A percentile compares a stretch with the other conserved stretches of the same genome.
Evolutionary conservation across 1,140 invertebrate genomes (phyloP).

Genomic region (Anastatus disparis): DNA sequence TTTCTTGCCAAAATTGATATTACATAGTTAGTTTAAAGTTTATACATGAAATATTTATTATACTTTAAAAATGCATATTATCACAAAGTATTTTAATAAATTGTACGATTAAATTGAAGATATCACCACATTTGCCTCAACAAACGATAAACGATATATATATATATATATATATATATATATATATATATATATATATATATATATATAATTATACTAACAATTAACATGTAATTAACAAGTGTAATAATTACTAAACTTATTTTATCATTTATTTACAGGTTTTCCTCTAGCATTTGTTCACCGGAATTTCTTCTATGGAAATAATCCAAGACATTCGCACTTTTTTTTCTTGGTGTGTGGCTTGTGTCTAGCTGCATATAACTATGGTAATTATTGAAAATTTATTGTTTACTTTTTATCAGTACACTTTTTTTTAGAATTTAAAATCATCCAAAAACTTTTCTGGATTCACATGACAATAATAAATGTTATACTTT

Average conservation of each 20-base stretch:
- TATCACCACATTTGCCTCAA: too few species aligned
- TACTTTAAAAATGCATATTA: too few species aligned
- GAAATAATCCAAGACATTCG: constrained; percentile 69
- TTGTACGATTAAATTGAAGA: too few species aligned
- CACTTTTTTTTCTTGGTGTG: constrained; percentile 80
- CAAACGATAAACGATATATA: too few species aligned
- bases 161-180: too few species aligned
- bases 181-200: too few species aligned
- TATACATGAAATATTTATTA: too few species aligned
- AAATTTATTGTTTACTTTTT: background rate
- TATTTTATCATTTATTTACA: constrained; percentile 67
- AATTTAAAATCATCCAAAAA: background rate
- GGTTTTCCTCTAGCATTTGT: constrained; percentile 83
- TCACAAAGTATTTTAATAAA: too few species aligned
- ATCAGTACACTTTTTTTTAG: background rate
- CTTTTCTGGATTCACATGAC: background rate
- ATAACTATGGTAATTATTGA: constrained; percentile 80
- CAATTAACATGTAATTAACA: too few species aligned
- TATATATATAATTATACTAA: too few species aligned
- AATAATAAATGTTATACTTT: background rate
- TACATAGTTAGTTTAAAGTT: too few species aligned
- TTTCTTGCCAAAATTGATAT: too few species aligned
- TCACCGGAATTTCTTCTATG: constrained; percentile 72
- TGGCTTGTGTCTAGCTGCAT: constrained; percentile 79
- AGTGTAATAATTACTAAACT: background rate